Evolutionary conservation across 2,888 invertebrate genomes (phyloP).

Genomic region (Ctena decussata): DNA sequence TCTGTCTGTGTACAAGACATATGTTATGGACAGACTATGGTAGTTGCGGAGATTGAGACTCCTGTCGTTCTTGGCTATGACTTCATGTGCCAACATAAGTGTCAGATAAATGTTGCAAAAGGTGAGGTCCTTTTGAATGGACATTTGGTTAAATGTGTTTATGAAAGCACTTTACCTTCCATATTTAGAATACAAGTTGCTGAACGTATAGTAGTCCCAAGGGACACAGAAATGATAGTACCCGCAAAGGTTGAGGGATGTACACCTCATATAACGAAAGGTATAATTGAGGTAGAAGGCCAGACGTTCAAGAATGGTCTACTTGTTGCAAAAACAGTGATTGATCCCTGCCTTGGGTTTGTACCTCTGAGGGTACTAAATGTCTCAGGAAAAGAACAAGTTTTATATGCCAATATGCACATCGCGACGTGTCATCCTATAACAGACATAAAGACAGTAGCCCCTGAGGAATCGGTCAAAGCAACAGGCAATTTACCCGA

Average conservation of each 20-base stretch:
- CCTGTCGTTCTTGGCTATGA: conserved; percentile 3
- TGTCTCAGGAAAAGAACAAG: conserved; percentile 8
- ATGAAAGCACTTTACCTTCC: background rate
- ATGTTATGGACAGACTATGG: background rate
- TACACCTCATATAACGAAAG: background rate
- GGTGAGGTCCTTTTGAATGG: conserved; percentile 3
- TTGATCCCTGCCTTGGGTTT: conserved; percentile 6
- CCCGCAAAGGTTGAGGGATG: background rate
- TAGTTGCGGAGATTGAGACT: conserved; percentile 11
- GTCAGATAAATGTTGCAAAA: conserved; percentile 13
- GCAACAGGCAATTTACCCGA: too few relatives aligned
- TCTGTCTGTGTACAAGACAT: background rate
- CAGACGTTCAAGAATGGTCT: background rate
- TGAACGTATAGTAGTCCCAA: background rate
- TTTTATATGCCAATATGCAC: conserved; percentile 6
- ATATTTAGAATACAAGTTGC: background rate
- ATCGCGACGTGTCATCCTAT: background rate
- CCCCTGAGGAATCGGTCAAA: too few relatives aligned
- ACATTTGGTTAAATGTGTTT: background rate
- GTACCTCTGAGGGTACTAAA: conserved; percentile 22
- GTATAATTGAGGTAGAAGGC: background rate
- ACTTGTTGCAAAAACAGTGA: background rate
- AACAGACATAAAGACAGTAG: background rate
- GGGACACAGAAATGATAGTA: background rate
- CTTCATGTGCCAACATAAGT: background rate